A percentile compares a stretch with the other conserved stretches of the same genome.
phyloP scores from a whole-genome alignment of 2,797 vertebrate genomes.

The Melanotaenia boesemani region DNA sequence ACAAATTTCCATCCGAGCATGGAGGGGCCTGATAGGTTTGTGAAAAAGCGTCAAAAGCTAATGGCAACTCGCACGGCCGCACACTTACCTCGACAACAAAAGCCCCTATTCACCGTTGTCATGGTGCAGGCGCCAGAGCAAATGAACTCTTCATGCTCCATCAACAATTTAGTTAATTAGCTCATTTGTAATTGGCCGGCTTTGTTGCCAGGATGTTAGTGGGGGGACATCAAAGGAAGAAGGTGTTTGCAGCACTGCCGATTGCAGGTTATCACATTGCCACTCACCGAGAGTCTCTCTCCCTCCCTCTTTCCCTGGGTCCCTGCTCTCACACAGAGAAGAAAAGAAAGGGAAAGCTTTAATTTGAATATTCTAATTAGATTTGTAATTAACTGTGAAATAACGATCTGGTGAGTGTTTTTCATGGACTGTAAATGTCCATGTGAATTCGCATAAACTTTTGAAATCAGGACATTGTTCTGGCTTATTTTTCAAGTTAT shows the following conservation, averaged over 20 bases:
- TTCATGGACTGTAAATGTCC: conserved; percentile 79
- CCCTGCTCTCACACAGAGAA: conserved; percentile 75
- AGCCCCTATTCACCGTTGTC: conserved; percentile 92
- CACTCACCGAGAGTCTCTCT: conserved; percentile 82
- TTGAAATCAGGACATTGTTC: conserved; percentile 76
- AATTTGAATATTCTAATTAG: conserved; percentile 89
- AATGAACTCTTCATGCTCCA: conserved; percentile 99
- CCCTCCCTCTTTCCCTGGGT: conserved; percentile 64
- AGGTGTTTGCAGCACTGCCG: conserved; percentile 95
- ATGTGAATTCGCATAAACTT: conserved; percentile 79
- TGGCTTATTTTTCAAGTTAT: conserved; percentile 63
- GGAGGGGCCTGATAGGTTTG: conserved; percentile 77
- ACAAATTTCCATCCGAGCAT: conserved; percentile 65
- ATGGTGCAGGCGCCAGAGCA: conserved; percentile 97
- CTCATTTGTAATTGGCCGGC: conserved; percentile 99
- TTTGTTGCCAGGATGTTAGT: conserved; percentile 98
- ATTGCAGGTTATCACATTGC: conserved; percentile 90
- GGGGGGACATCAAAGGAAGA: conserved; percentile 94
- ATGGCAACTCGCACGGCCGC: conserved; percentile 90
- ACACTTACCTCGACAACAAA: conserved; percentile 89
- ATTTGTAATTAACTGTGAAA: conserved; percentile 88
- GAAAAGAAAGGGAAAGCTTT: conserved; percentile 80
- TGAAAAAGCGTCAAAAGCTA: conserved; percentile 84
- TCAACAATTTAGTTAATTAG: conserved; percentile 99
- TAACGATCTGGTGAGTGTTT: conserved; percentile 83